phyloP scores from a whole-genome alignment of 2,113 vertebrate genomes.

The Rattus norvegicus region DNA sequence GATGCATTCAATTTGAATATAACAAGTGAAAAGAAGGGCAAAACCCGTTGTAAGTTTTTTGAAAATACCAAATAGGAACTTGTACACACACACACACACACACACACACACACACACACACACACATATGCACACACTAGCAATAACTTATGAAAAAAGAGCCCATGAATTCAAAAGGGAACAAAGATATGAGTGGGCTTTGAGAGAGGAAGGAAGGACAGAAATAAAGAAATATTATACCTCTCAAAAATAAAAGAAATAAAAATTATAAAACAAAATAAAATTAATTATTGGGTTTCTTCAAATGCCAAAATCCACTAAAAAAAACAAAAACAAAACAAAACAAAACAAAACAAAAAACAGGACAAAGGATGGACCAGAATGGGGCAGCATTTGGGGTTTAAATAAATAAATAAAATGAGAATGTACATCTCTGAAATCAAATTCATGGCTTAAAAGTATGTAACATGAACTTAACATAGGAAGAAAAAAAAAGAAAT shows the following conservation, averaged over 20 bases:
- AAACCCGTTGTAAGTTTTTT: conserved; percentile 29
- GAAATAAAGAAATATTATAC: not conserved
- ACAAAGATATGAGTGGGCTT: not conserved
- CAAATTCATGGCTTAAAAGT: conserved; percentile 46
- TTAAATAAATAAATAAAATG: too few species aligned
- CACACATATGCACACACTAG: not conserved
- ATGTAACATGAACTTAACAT: conserved; percentile 15
- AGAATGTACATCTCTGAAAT: conserved; percentile 22
- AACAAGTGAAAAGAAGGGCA: conserved; percentile 26
- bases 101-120: not conserved
- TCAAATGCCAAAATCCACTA: conserved; percentile 25
- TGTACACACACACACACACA: not conserved
- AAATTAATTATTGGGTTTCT: conserved; percentile 27
- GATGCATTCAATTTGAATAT: conserved; percentile 16
- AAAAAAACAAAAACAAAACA: not conserved
- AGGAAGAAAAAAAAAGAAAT: conserved; percentile 10
- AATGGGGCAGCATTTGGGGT: too few species aligned
- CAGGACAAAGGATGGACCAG: too few species aligned
- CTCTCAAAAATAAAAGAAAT: not conserved
- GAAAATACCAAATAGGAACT: not conserved
- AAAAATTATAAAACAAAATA: not conserved
- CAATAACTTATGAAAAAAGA: not conserved
- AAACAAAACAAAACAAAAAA: too few species aligned
- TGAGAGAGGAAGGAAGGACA: not conserved
- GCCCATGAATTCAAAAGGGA: not conserved